Conservation (phyloP, 2,888 invertebrate species). For the Tenthredo notha region DNA sequence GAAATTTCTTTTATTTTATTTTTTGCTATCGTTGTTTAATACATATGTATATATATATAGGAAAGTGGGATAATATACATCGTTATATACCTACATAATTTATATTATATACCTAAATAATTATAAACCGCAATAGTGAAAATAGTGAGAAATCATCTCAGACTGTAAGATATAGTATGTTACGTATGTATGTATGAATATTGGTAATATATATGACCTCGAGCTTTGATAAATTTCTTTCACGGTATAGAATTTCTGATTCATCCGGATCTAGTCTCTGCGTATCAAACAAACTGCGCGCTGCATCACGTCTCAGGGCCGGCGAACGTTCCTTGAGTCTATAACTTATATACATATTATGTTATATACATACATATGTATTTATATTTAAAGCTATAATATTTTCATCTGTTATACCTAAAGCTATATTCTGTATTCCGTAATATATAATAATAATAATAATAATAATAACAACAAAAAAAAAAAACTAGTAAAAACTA, state of each 20-base stretch:
- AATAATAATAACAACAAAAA: background rate
- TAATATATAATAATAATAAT: background rate
- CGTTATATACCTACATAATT: background rate
- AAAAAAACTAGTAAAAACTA: background rate
- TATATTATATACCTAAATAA: background rate
- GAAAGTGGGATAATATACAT: background rate
- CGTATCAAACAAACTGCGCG: background rate
- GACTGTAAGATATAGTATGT: background rate
- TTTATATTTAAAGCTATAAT: background rate
- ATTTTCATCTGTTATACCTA: background rate
- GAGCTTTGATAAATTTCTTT: slow-evolving; percentile 12
- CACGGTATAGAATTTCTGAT: slow-evolving; percentile 11
- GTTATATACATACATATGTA: background rate
- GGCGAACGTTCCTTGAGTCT: background rate
- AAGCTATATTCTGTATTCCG: background rate
- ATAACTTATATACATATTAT: background rate
- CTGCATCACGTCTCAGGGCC: background rate
- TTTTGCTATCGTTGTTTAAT: background rate
- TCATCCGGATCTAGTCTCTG: slow-evolving; percentile 16
- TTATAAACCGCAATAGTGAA: background rate
- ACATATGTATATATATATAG: background rate
- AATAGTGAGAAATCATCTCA: background rate
- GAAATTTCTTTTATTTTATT: background rate
- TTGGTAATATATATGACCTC: background rate
- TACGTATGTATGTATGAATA: background rate